Base-by-base conservation (phyloP, 2,888 invertebrate species). In the Nudaria mundana region DNA sequence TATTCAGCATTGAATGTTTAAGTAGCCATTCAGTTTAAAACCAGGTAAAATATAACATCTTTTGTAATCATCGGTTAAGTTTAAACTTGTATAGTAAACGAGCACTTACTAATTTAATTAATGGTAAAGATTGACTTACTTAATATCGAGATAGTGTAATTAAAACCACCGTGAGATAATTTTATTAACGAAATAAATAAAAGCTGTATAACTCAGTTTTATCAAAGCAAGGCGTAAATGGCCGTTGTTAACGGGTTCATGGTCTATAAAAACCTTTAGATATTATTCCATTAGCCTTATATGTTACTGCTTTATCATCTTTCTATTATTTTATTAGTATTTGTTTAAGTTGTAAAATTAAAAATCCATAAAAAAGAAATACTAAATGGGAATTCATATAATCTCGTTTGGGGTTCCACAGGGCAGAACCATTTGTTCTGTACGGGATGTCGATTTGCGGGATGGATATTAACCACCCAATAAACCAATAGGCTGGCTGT, bases 91-190 rank as follows among this genome's bases (percentile, higher is more conserved):
- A 2, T 11, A 24, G 11, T 24, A 32, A 24, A 32, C 22, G 23
- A 23, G 6, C 10, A 10, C 23, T 33, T 16, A 28, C 16, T 40
- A 41, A 31, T 16, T 40, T 31, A 36, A 28, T 41, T 36, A 40
- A 30, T 40, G 30, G 25, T 35, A 16, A 30, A 41, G 15, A 32
- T 37, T 36, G 30, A 13, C 23, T 41, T 28, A 31, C 31, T 30
- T 26, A 34, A 32, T 37, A 41, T 29, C 14, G 23, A 33, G 32
- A 32, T 41, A 41, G 15, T 26, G 28, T 29, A 41, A 37, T 37
- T 24, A 41, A 29, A 29, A 25, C 15, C 13, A 41, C 36, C 36
- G 36, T 36, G 41, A 41, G 36, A 41, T 25, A 36, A 36, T 32
- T 41, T 18, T 16, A 37, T 37, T 41, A 37, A n/a, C n/a, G n/a